Evolutionary conservation across 2,888 invertebrate species (phyloP).

Genomic region (Ennomos erosarius): DNA sequence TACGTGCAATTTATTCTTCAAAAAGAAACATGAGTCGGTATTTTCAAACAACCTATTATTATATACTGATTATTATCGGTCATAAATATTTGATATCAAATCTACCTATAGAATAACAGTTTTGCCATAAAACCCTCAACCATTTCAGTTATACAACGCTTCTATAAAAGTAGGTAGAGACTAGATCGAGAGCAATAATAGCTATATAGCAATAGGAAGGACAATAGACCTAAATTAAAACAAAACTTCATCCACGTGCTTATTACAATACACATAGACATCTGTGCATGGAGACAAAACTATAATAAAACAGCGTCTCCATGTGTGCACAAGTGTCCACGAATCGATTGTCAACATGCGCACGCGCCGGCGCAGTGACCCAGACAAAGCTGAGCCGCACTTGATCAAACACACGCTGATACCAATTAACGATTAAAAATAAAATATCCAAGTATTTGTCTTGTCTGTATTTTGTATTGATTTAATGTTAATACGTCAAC

Average conservation of each 20-base stretch:
- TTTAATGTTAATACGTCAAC: not conserved
- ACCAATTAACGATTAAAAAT: constrained; percentile 13
- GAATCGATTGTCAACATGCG: constrained; percentile 31
- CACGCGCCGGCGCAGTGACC: constrained; percentile 39
- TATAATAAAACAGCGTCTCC: not conserved
- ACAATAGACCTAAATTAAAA: too few relatives aligned
- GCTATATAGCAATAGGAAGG: too few relatives aligned
- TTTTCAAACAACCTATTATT: not conserved
- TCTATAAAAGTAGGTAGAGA: too few relatives aligned
- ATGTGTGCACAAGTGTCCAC: constrained; percentile 11
- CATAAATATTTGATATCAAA: not conserved
- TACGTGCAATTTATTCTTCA: not conserved
- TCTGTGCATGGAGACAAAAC: constrained; percentile 3
- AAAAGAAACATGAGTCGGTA: constrained; percentile 1
- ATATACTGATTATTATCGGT: not conserved
- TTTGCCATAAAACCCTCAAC: too few relatives aligned
- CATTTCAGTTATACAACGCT: too few relatives aligned
- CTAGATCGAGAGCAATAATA: too few relatives aligned
- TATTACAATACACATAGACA: too few relatives aligned
- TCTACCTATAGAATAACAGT: not conserved
- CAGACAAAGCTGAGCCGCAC: constrained; percentile 37
- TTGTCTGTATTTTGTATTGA: not conserved
- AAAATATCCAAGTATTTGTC: not conserved
- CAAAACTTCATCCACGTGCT: too few relatives aligned
- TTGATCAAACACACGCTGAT: constrained; percentile 36